phyloP scores from a whole-genome alignment of 2,113 vertebrate species.

The Himantopus leucocephalus region DNA sequence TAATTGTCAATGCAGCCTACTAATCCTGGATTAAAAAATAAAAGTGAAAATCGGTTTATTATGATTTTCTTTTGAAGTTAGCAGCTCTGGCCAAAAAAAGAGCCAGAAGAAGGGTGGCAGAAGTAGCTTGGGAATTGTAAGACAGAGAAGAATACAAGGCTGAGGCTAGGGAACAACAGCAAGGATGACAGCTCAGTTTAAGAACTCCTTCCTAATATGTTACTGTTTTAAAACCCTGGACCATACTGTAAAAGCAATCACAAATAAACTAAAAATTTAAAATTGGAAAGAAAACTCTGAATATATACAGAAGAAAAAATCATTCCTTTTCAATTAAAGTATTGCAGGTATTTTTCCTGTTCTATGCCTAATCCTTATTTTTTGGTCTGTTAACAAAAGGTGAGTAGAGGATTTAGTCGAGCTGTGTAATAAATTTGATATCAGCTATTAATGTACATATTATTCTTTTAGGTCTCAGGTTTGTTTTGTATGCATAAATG shows the following conservation, averaged over 20 bases:
- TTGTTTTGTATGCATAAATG: too few relatives aligned
- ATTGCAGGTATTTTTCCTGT: background rate
- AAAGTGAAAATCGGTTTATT: background rate
- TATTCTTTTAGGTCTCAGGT: background rate
- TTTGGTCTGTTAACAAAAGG: background rate
- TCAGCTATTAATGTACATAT: background rate
- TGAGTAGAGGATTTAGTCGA: background rate
- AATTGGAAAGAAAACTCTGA: background rate
- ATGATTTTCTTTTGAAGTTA: background rate
- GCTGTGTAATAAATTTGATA: background rate
- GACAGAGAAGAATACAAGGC: background rate
- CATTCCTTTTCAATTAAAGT: background rate
- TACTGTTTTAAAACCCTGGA: background rate
- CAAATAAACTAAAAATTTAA: background rate
- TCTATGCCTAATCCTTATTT: background rate
- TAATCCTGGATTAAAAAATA: background rate
- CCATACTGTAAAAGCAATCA: background rate
- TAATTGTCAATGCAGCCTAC: background rate
- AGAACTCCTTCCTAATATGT: background rate
- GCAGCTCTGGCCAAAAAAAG: background rate
- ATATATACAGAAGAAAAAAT: background rate
- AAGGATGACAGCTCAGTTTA: background rate
- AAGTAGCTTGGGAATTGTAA: background rate
- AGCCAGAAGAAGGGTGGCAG: background rate
- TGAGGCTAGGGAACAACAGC: accelerated